Evolutionary conservation across 2,888 invertebrate species (phyloP), one percentile per base, ranked within the genome.

Genomic region (Caenorhabditis sp.): DNA sequence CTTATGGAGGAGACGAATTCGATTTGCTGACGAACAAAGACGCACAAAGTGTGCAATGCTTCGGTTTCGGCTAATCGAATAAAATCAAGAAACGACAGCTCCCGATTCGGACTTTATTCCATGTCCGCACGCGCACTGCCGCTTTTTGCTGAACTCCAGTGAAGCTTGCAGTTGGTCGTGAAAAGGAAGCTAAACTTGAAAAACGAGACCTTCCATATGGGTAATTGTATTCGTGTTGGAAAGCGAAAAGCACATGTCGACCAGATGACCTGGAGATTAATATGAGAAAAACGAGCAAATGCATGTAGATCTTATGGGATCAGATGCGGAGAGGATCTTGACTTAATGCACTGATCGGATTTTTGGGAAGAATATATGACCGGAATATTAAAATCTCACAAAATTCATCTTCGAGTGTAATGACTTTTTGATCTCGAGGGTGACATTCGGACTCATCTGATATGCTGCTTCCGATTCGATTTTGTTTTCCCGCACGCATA

Each of bases 191-290:
- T 5, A 47, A 47, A n/a, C 3, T 5, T 47, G 47, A 47, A 47
- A 47, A 47, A 47, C 18, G 47, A 47, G 47, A 47, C 3, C 20
- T 20, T 47, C 5, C n/a, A n/a, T n/a, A n/a, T n/a, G 47, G 20
- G 47, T 47, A 47, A 47, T 47, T 47, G n/a, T 47, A 47, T 47
- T 35, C 47, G 47, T 69, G 32, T 15, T 15, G 24, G n/a, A 44
- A 32, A n/a, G 2, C 20, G n/a, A 13, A n/a, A n/a, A 69, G 53
- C 67, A 74, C 60, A 60, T 74, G 74, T 58, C 74, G 40, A 18
- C 74, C 74, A 74, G 74, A 74, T 74, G 74, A 74, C 74, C 74
- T 74, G 51, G 53, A 22, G 40, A 64, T 64, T 64, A 47, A 64
- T 64, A 26, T 26, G 58, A 58, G 32, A 37, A 47, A 20, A 35